Evolutionary conservation across 2,113 vertebrate genomes (phyloP).

Genomic region (Dromiciops gliroides): DNA sequence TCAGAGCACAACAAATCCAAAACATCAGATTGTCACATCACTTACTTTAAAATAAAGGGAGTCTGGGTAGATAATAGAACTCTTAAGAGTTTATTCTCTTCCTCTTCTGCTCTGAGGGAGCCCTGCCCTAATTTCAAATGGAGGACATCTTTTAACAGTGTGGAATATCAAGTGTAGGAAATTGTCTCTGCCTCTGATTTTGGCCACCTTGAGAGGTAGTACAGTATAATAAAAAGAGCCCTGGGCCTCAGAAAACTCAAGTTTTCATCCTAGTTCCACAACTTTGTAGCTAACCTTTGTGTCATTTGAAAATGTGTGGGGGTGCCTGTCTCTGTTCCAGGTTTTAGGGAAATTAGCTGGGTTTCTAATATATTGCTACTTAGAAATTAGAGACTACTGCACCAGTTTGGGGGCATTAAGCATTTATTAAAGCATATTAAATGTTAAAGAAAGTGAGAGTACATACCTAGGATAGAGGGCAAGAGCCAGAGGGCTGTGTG

Average conservation of each 20-base stretch:
- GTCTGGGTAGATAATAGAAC: neutral
- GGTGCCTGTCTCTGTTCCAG: no score
- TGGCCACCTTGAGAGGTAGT: neutral
- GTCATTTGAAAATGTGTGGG: no score
- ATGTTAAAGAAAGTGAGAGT: no score
- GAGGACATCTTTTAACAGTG: neutral
- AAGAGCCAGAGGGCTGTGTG: no score
- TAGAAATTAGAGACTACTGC: no score
- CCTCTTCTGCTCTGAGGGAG: neutral
- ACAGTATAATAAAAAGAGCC: neutral
- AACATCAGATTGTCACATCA: neutral
- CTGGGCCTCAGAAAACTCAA: neutral
- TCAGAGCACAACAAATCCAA: neutral
- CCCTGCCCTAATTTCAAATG: neutral
- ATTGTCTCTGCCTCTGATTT: neutral
- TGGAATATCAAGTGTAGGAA: neutral
- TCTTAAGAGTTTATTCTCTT: neutral
- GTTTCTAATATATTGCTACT: no score
- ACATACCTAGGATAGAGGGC: no score
- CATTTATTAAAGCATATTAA: no score
- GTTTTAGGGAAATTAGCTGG: no score
- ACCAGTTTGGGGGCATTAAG: no score
- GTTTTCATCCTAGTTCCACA: neutral
- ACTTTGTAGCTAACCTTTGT: neutral
- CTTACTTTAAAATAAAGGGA: no score